These are phyloP conservation scores for Dendropsophus ebraccatus DNA, from an alignment of 2,113 vertebrate genomes.

Conservation along the genomic window DNA sequence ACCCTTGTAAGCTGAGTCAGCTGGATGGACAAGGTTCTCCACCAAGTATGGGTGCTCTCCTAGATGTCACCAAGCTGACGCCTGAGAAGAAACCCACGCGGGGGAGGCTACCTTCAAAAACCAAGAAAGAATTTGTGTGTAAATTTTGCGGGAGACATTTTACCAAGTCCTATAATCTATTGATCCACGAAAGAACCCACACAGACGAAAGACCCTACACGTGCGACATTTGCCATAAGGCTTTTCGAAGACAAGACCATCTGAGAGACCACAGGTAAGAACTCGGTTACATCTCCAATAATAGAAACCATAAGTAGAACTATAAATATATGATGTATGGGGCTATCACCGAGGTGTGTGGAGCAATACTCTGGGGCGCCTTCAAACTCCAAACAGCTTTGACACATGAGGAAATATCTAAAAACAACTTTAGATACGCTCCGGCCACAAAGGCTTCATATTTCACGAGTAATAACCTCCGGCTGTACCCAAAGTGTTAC, in stretches of 20 bases:
- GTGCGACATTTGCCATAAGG: conserved; percentile 98
- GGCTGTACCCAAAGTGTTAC: not conserved
- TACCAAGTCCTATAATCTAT: conserved; percentile 98
- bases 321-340: not conserved
- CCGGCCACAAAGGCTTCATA: not conserved
- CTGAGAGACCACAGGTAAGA: conserved; percentile 93
- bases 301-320: not conserved
- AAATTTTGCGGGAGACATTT: conserved; percentile 98
- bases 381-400: not conserved
- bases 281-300: not conserved
- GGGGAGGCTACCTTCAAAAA: conserved; percentile 94
- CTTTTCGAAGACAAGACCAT: conserved; percentile 97
- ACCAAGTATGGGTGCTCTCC: conserved; percentile 80
- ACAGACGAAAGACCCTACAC: conserved; percentile 96
- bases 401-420: not conserved
- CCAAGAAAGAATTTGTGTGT: conserved; percentile 99
- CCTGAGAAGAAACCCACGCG: conserved; percentile 92
- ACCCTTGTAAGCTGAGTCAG: conserved; percentile 82
- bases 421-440: conserved; percentile 5
- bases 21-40: conserved; percentile 84
- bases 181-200: conserved; percentile 97
- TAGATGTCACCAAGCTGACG: conserved; percentile 90
- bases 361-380: not conserved
- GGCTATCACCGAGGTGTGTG: not conserved
- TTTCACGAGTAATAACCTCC: conserved; percentile 2